Conservation (phyloP, 2,888 invertebrate species). For the Leistus spinibarbis region DNA sequence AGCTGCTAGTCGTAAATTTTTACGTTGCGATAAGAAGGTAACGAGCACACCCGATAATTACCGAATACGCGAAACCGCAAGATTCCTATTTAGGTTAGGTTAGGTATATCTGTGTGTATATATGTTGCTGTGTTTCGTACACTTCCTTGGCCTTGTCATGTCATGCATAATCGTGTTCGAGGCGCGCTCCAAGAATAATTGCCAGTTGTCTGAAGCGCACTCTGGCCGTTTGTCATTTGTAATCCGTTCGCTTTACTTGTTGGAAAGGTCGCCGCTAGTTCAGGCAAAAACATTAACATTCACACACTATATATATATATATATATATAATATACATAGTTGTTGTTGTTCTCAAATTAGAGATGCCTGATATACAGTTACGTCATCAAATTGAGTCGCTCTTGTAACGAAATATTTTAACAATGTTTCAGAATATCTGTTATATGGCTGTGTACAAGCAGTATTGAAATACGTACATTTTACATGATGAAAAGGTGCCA, state of each 20-base stretch:
- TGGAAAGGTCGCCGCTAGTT: neutral
- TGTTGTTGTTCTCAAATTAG: too few relatives aligned
- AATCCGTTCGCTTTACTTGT: neutral
- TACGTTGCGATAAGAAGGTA: neutral
- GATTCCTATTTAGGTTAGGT: neutral
- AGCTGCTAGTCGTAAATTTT: neutral
- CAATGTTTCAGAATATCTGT: too few relatives aligned
- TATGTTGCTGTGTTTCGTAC: neutral
- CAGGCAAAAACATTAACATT: neutral
- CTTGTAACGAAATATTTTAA: too few relatives aligned
- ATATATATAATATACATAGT: too few relatives aligned
- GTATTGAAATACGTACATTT: too few relatives aligned
- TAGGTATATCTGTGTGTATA: neutral
- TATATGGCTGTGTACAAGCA: too few relatives aligned
- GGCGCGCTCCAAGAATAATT: neutral
- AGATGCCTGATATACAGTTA: too few relatives aligned
- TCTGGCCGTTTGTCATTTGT: constrained; percentile 3
- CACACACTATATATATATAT: too few relatives aligned
- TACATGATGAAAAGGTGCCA: too few relatives aligned
- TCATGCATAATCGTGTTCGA: neutral
- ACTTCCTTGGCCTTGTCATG: neutral
- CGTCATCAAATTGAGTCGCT: too few relatives aligned
- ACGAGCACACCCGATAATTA: neutral
- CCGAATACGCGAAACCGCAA: neutral
- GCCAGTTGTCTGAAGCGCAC: neutral